phyloP scores from a whole-genome alignment of 2,797 vertebrate species.

The Falco berigora region DNA sequence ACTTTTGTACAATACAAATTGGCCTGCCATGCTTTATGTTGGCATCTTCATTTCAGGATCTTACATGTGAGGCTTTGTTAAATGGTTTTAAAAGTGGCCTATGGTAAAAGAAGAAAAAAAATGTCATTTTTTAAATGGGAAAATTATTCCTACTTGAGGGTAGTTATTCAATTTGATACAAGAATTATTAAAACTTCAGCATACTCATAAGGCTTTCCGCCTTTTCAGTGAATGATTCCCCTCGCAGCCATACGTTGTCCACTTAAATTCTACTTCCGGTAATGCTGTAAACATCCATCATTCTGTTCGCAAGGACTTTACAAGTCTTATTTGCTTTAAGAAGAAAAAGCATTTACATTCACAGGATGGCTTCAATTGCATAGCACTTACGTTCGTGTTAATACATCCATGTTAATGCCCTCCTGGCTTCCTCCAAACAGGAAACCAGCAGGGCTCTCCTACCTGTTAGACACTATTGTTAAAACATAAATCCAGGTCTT shows the following conservation, averaged over 20 bases:
- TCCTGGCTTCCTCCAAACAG: background rate
- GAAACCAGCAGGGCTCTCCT: background rate
- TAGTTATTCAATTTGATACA: background rate
- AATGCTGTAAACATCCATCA: accelerated
- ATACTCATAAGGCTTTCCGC: background rate
- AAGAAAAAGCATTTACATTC: background rate
- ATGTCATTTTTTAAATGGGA: background rate
- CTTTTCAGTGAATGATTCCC: background rate
- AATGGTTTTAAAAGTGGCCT: background rate
- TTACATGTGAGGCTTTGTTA: background rate
- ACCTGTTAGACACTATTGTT: background rate
- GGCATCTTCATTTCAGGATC: background rate
- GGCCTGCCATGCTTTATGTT: background rate
- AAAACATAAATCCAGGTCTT: background rate
- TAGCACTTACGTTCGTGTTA: background rate
- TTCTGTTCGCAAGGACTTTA: background rate
- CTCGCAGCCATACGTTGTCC: background rate
- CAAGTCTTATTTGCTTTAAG: background rate
- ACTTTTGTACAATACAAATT: background rate
- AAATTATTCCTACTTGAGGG: background rate
- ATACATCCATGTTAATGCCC: background rate
- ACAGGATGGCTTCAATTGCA: background rate
- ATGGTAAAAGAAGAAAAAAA: background rate
- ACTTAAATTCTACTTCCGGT: background rate
- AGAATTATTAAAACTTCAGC: slow-evolving; percentile 5